A percentile compares a stretch with the other conserved stretches of the same genome.
phyloP scores from a whole-genome alignment of 1,140 invertebrate genomes.

The Hypothenemus hampei region DNA sequence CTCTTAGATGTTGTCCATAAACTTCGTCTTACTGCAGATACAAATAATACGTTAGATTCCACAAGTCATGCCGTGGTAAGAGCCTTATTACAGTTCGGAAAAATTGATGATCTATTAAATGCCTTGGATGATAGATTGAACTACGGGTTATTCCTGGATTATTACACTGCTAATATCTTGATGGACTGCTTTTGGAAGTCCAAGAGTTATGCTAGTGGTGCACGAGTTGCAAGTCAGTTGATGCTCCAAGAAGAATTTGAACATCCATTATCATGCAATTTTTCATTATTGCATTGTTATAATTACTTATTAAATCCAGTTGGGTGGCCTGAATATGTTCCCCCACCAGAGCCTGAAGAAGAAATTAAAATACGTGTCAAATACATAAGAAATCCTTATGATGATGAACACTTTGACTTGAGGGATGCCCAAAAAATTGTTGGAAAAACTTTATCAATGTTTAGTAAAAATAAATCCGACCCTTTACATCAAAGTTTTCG shows the following conservation, averaged over 20 bases:
- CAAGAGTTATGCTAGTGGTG: conserved; percentile 65
- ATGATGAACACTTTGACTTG: conserved; percentile 86
- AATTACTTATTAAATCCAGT: conserved; percentile 62
- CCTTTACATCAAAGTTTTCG: conserved; percentile 58
- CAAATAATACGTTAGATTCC: conserved; percentile 66
- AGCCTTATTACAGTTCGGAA: conserved; percentile 56
- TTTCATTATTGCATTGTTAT: conserved; percentile 71
- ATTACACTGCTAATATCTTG: conserved; percentile 72
- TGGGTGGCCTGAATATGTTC: conserved; percentile 49
- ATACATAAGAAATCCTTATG: conserved; percentile 74
- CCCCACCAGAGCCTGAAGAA: conserved; percentile 51
- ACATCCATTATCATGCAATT: conserved; percentile 62
- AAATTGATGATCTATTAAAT: conserved; percentile 59
- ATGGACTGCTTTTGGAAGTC: conserved; percentile 73
- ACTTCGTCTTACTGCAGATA: conserved; percentile 63
- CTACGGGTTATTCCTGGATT: conserved; percentile 86
- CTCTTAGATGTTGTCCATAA: conserved; percentile 63
- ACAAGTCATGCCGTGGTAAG: conserved; percentile 76
- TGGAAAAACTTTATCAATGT: conserved; percentile 72
- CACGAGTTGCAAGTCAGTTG: conserved; percentile 68
- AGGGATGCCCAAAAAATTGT: conserved; percentile 59
- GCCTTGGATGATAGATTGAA: conserved; percentile 76
- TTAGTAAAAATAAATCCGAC: conserved; percentile 52
- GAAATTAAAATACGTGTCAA: conserved; percentile 72
- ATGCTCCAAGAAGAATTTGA: conserved; percentile 87